Percentiles rank a stretch among this genome's conserved stretches.
Conservation (phyloP, 2,113 vertebrate species). For the Oncorhynchus masou region DNA sequence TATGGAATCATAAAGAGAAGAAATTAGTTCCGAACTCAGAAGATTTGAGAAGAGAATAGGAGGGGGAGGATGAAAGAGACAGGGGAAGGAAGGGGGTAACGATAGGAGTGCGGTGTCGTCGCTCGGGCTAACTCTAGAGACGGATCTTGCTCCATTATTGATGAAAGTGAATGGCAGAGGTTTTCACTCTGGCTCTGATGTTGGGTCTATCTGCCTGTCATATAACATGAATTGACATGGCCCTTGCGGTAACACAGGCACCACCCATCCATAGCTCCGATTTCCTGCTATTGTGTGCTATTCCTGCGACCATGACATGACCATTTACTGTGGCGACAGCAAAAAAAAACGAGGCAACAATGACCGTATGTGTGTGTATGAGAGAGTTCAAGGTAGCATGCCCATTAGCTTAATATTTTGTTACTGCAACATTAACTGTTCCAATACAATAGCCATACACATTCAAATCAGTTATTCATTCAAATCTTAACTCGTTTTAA, state of each 20-base stretch:
- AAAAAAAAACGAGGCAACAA: too few species aligned
- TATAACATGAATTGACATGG: conserved; percentile 61
- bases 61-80: background rate
- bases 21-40: conserved; percentile 12
- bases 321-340: background rate
- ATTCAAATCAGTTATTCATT: background rate
- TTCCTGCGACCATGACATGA: background rate
- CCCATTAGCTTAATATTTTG: background rate
- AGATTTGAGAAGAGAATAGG: background rate
- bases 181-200: conserved; percentile 37
- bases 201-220: conserved; percentile 47
- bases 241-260: conserved; percentile 41
- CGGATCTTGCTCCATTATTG: conserved; percentile 59
- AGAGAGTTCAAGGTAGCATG: background rate
- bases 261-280: conserved; percentile 29
- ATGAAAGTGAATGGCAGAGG: conserved; percentile 57
- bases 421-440: background rate
- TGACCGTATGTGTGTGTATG: too few species aligned
- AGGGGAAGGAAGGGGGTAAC: background rate
- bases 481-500: background rate
- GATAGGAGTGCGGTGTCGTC: conserved; percentile 7
- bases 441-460: background rate
- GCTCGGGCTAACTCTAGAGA: conserved; percentile 26
- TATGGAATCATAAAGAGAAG: conserved; percentile 32
- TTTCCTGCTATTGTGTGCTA: conserved; percentile 25